Conservation (phyloP, 2,113 vertebrate genomes). For the Myiozetetes cayanensis region DNA sequence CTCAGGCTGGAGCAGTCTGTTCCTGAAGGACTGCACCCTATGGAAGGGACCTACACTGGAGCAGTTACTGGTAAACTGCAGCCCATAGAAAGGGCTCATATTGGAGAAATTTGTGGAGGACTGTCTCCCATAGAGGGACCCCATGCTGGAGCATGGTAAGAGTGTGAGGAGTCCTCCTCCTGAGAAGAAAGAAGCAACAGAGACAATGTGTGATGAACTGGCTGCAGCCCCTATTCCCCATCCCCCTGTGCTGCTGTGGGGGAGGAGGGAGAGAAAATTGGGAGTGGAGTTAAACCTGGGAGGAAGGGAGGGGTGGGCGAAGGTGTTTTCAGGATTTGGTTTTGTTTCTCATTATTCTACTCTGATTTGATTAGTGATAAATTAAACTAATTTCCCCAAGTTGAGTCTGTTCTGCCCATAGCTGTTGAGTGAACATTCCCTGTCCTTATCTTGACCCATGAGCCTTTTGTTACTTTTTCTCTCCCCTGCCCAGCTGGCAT, state of each 20-base stretch:
- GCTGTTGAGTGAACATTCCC: background rate
- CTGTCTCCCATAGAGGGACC: background rate
- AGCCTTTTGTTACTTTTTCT: background rate
- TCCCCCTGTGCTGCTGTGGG: background rate
- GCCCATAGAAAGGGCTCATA: background rate
- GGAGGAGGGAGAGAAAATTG: background rate
- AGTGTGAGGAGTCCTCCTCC: background rate
- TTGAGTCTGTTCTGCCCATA: background rate
- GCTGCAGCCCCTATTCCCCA: background rate
- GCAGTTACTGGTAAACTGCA: background rate
- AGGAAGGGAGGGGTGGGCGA: background rate
- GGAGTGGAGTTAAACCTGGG: background rate
- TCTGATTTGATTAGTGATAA: background rate
- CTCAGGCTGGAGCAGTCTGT: background rate
- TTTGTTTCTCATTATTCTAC: background rate
- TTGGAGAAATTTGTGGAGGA: background rate
- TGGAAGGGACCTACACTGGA: background rate
- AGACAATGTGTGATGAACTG: background rate
- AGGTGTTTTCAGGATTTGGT: background rate
- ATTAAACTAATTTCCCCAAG: background rate
- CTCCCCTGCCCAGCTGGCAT: background rate
- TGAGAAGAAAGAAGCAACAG: background rate
- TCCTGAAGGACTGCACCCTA: background rate
- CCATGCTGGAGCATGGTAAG: background rate
- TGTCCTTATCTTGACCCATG: accelerated